Evolutionary conservation across 2,113 vertebrate species (phyloP).

Genomic region (Scomber colias): DNA sequence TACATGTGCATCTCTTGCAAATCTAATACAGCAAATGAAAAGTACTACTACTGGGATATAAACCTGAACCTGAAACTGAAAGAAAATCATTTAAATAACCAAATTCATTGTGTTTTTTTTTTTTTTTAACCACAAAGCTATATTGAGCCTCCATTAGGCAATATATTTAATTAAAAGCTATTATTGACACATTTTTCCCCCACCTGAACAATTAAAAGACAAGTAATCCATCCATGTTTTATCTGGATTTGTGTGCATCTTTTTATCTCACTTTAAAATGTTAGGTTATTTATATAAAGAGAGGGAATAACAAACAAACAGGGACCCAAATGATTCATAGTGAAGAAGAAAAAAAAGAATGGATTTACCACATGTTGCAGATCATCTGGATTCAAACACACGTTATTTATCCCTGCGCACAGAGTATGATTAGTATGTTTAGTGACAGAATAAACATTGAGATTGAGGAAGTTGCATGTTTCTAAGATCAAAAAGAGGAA

Average conservation of each 20-base stretch:
- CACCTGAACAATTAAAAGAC: too few species aligned
- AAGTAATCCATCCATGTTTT: neutral
- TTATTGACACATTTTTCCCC: too few species aligned
- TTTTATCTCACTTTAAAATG: neutral
- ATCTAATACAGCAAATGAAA: neutral
- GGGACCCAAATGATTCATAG: neutral
- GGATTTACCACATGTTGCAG: constrained; percentile 1
- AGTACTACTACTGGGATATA: neutral
- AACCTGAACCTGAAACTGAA: neutral
- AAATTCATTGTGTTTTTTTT: neutral
- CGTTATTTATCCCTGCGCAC: constrained; percentile 14
- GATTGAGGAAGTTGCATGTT: constrained; percentile 41
- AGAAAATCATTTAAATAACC: neutral
- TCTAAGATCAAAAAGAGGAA: constrained; percentile 30
- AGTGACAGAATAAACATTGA: constrained; percentile 41
- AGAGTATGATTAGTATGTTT: constrained; percentile 1
- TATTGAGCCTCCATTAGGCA: neutral
- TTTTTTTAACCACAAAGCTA: neutral
- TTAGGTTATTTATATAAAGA: neutral
- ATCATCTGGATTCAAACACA: constrained; percentile 21
- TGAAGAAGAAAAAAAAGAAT: constrained; percentile 8
- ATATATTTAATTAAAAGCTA: too few species aligned
- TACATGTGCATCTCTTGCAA: neutral
- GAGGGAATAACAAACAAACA: neutral
- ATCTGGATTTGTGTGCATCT: constrained; percentile 8